A percentile compares a stretch with the other conserved stretches of the same genome.
phyloP scores from a whole-genome alignment of 2,888 invertebrate genomes.

The Drosophila mulleri region DNA sequence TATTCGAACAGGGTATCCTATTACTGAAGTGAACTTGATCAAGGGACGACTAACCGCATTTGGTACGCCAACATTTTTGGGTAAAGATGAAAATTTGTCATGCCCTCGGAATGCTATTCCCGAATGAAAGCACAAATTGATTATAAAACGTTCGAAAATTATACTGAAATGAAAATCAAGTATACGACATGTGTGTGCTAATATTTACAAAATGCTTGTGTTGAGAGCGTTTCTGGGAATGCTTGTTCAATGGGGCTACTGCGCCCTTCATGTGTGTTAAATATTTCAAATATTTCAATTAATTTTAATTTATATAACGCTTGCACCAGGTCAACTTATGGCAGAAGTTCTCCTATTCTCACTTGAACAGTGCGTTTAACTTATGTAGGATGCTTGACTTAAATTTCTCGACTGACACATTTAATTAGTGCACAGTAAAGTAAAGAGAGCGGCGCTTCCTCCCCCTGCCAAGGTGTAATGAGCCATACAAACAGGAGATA shows the following conservation, averaged over 20 bases:
- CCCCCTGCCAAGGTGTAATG: conserved; percentile 7
- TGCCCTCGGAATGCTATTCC: conserved; percentile 43
- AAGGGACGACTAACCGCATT: conserved; percentile 14
- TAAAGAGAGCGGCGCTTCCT: background rate
- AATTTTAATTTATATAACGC: background rate
- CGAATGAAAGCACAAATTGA: conserved; percentile 47
- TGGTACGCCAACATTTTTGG: conserved; percentile 28
- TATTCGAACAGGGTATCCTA: conserved; percentile 3
- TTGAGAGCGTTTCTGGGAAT: background rate
- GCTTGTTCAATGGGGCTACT: background rate
- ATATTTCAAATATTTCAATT: background rate
- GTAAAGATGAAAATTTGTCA: conserved; percentile 54
- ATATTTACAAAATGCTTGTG: background rate
- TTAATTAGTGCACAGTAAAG: conserved; percentile 12
- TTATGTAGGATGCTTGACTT: conserved; percentile 7
- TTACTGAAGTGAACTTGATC: background rate
- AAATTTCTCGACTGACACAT: background rate
- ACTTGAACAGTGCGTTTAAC: background rate
- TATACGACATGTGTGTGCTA: background rate
- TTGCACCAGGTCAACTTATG: background rate
- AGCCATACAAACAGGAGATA: conserved; percentile 8
- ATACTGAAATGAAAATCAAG: background rate
- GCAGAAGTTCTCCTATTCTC: background rate
- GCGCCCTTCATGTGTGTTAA: background rate
- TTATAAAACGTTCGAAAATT: conserved; percentile 42